Evolutionary conservation across 1,140 invertebrate species (phyloP).

Genomic region (Ceratosolen solmsi): DNA sequence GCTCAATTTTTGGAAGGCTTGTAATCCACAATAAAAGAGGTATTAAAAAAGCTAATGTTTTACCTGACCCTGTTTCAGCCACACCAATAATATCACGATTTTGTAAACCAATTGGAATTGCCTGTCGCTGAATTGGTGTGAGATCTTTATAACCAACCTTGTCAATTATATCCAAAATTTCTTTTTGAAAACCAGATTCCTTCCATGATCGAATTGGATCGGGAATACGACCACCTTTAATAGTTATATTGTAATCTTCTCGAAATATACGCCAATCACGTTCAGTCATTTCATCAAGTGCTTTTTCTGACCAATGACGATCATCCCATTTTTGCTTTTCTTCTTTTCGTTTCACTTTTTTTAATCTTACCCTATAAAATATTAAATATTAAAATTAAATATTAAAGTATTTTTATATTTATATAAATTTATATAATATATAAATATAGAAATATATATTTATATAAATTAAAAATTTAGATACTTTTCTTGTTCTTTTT

Average conservation of each 20-base stretch:
- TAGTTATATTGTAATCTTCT: slow-evolving; percentile 99
- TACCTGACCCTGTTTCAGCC: slow-evolving; percentile 98
- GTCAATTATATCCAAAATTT: slow-evolving; percentile 96
- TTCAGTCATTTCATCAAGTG: slow-evolving; percentile 96
- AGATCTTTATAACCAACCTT: slow-evolving; percentile 98
- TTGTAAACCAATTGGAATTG: slow-evolving; percentile 98
- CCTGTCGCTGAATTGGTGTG: slow-evolving; percentile 99
- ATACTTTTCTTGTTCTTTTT: slow-evolving; percentile 97
- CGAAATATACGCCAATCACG: slow-evolving; percentile 99
- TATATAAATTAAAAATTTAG: slow-evolving; percentile 41
- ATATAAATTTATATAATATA: slow-evolving; percentile 34
- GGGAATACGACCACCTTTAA: slow-evolving; percentile 98
- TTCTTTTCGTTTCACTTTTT: slow-evolving; percentile 95
- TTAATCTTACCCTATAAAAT: slow-evolving; percentile 82
- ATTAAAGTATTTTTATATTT: neutral
- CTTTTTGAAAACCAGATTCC: slow-evolving; percentile 92
- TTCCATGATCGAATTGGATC: slow-evolving; percentile 97
- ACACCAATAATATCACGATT: slow-evolving; percentile 99
- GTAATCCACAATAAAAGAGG: slow-evolving; percentile 99
- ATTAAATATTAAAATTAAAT: slow-evolving; percentile 40
- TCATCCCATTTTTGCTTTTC: slow-evolving; percentile 99
- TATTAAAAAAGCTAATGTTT: slow-evolving; percentile 98
- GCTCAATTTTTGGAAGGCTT: slow-evolving; percentile 95
- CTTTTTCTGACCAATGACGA: slow-evolving; percentile 98
- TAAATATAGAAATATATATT: neutral